Conservation (phyloP, 2,113 vertebrate genomes). For the Malurus elegans region DNA sequence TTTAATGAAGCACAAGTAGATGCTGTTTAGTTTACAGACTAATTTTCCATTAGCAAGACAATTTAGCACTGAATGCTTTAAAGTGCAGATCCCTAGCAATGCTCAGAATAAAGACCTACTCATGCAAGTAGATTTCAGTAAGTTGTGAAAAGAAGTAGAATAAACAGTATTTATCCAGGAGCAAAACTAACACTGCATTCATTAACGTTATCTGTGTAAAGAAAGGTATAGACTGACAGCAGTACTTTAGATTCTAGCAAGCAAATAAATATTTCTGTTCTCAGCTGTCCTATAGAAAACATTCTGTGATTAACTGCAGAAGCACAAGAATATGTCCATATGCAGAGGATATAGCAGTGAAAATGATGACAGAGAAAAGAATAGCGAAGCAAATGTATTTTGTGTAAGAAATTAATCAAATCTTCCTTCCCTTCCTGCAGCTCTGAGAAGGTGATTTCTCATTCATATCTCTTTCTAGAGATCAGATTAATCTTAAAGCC, state of each 20-base stretch:
- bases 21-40: not conserved
- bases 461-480: not conserved
- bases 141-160: not conserved
- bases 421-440: not conserved
- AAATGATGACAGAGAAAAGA: not conserved
- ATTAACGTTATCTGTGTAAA: not conserved
- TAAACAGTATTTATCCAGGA: not conserved
- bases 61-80: not conserved
- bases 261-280: not conserved
- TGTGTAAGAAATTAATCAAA: not conserved
- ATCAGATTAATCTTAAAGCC: not conserved
- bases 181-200: not conserved
- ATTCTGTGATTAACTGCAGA: not conserved
- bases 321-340: not conserved
- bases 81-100: not conserved
- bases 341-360: not conserved
- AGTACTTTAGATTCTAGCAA: not conserved
- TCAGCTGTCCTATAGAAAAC: not conserved
- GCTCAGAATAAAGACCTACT: not conserved
- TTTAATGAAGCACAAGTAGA: slow-evolving; percentile 9
- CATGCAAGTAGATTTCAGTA: not conserved
- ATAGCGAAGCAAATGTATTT: not conserved
- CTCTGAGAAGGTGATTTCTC: not conserved
- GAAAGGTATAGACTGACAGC: not conserved
- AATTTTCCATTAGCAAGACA: slow-evolving; percentile 13